Evolutionary conservation across 2,113 vertebrate genomes (phyloP).

Genomic region (Myiopsitta monachus): DNA sequence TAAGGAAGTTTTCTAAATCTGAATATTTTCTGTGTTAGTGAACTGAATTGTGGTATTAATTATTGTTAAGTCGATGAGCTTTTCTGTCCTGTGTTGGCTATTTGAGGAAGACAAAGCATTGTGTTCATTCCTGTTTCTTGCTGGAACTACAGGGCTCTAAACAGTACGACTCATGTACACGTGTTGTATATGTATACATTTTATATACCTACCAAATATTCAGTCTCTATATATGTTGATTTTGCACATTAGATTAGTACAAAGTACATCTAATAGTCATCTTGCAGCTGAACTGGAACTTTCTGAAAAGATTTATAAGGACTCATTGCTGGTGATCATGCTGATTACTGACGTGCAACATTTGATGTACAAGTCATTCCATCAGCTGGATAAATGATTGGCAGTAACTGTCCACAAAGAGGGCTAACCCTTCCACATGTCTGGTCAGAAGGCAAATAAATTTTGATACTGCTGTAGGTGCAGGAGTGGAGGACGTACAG

Average conservation of each 20-base stretch:
- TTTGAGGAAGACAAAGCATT: not conserved
- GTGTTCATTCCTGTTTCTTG: not conserved
- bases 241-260: not conserved
- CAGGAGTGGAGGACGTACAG: not conserved
- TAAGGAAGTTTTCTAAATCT: not conserved
- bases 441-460: not conserved
- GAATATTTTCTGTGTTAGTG: not conserved
- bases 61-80: not conserved
- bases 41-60: not conserved
- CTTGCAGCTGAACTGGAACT: not conserved
- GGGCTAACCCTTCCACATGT: not conserved
- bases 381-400: not conserved
- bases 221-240: not conserved
- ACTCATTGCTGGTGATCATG: not conserved
- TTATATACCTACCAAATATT: not conserved
- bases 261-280: not conserved
- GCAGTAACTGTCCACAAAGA: not conserved
- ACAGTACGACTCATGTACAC: not conserved
- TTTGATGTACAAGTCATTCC: not conserved
- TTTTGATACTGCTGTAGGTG: not conserved
- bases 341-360: not conserved
- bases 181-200: not conserved
- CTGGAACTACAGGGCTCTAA: not conserved
- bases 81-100: not conserved
- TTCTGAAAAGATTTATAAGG: not conserved